Base-by-base conservation (phyloP, 1,140 invertebrate species). In the Drosophila auraria region DNA sequence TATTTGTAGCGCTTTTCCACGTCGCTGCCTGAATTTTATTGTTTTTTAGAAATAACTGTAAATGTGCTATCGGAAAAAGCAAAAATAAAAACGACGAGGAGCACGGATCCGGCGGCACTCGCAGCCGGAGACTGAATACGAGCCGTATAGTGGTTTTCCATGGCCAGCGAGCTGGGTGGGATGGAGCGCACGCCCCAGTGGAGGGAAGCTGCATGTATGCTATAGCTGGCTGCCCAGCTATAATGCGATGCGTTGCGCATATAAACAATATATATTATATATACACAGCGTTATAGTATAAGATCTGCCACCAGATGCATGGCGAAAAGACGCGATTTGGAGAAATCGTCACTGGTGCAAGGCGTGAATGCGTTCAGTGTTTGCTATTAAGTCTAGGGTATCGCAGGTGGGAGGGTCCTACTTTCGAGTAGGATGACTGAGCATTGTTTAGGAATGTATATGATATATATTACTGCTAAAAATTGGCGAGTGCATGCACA, bases 1-100 rank as follows among this genome's bases (percentile, higher is more conserved):
- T 61, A 47, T 78, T 61, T 89, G 65, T 81, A 87, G 72, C 87
- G 71, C 66, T 80, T 90, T 90, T 89, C 86, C 86, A 89, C 87
- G 70, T 70, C 53, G 75, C 75, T 80, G 87, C 50, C 64, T 69
- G 86, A 65, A 72, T 90, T 90, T 90, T 90, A 90, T 90, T 90
- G 86, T 90, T 90, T 90, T 90, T 90, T 90, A 90, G 86, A 90
- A 90, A 90, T 71, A 86, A 91, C 86, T 90, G 86, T 90, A 90
- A 90, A 90, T 80, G 86, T 65, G 65, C 81, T 76, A 89, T 84
- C 81, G 80, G 77, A 84, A 66, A 87, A 87, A 73, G 70, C 80
- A 63, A 83, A 87, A 87, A 87, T 89, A 89, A 87, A 83, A 83
- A 86, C 73, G 82, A 63, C 68, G 64, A 69, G 51, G 42, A 40